Evolutionary conservation across 2,888 invertebrate genomes (phyloP).

Genomic region (Spilarctia lutea): DNA sequence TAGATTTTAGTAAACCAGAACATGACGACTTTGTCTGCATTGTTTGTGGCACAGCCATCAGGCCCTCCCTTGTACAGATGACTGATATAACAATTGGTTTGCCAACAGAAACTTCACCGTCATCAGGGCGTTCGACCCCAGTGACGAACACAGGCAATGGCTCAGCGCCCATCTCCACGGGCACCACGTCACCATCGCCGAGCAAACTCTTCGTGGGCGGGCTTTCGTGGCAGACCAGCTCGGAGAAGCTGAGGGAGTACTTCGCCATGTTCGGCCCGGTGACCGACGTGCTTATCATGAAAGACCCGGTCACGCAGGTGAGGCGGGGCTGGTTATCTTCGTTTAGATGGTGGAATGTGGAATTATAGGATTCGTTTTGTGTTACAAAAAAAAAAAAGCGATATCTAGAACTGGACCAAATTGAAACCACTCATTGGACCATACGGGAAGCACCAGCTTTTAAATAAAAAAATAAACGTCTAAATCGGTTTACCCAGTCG

Average conservation of each 20-base stretch:
- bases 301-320: conserved; percentile 97
- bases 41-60: too few species aligned
- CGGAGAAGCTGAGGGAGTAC: conserved; percentile 96
- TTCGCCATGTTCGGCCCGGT: conserved; percentile 97
- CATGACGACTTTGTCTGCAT: too few species aligned
- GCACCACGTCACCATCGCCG: conserved; percentile 87
- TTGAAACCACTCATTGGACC: too few species aligned
- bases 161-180: conserved; percentile 62
- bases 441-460: too few species aligned
- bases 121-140: conserved; percentile 92
- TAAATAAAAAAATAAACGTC: too few species aligned
- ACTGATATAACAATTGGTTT: conserved; percentile 7
- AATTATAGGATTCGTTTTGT: background rate
- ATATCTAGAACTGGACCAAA: too few species aligned
- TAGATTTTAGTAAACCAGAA: too few species aligned
- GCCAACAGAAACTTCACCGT: conserved; percentile 82
- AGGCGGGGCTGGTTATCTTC: conserved; percentile 32
- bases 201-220: conserved; percentile 97
- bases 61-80: too few species aligned
- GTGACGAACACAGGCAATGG: conserved; percentile 69
- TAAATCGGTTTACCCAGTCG: too few species aligned
- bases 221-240: conserved; percentile 97
- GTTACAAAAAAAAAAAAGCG: too few species aligned
- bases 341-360: conserved; percentile 8
- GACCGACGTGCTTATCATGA: conserved; percentile 97